Evolutionary conservation across 2,113 vertebrate genomes (phyloP).

Genomic region (Rhinolophus sinicus): DNA sequence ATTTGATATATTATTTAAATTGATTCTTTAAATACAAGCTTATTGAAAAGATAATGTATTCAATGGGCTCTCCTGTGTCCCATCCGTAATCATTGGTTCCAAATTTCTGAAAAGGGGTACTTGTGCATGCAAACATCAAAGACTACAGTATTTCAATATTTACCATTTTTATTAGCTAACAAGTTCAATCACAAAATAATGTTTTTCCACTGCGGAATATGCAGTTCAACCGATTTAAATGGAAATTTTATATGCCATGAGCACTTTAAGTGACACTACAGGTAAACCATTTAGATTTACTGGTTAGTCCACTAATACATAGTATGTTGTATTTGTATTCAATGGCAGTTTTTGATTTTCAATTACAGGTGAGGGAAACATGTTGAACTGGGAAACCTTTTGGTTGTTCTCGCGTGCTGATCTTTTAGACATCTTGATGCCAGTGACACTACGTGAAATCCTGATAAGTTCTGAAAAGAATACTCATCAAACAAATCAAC

Average conservation of each 20-base stretch:
- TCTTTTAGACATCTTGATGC: background rate
- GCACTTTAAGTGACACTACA: background rate
- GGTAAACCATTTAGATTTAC: background rate
- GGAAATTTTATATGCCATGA: background rate
- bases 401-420: background rate
- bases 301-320: background rate
- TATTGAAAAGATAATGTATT: background rate
- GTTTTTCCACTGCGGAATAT: background rate
- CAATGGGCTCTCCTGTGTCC: background rate
- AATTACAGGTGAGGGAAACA: background rate
- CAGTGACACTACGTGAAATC: background rate
- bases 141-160: background rate
- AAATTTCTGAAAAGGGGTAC: background rate
- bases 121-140: background rate
- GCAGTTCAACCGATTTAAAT: background rate
- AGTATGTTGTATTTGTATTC: background rate
- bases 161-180: background rate
- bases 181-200: background rate
- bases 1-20: background rate
- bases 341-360: background rate
- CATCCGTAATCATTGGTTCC: background rate
- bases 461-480: background rate
- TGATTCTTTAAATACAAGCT: constrained; percentile 3
- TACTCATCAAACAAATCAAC: background rate
- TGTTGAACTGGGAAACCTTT: background rate